Evolutionary conservation across 2,888 invertebrate genomes (phyloP), one percentile per base, ranked within the genome.

Genomic region (Tineola bisselliella): DNA sequence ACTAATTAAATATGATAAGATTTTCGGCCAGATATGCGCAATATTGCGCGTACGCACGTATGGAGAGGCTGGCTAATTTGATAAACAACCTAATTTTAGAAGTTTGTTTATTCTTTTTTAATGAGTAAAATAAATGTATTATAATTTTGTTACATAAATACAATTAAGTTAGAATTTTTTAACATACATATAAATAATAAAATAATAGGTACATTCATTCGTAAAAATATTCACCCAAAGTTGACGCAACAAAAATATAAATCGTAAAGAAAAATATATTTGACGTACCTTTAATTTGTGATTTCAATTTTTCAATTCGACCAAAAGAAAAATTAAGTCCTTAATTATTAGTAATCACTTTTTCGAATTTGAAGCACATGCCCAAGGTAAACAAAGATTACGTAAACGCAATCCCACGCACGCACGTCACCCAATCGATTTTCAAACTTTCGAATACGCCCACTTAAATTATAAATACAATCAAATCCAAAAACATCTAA

Each of bases 301-400:
- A 10, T 12, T 38, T n/a, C 11, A 38, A 3, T 38, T 38, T 38
- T 38, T 10, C 38, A 25, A 25, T 4, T 25, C 3, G 10, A 38
- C n/a, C 3, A 38, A 38, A 6, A 2, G 38, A 6, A 10, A 38
- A 38, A 38, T 6, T 15, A 15, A 48, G 48, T 48, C 48, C 15
- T 48, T 48, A 48, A 48, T 48, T 48, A 48, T 17, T n/a, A 48
- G 15, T 17, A 48, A 13, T 10, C 56, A 56, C 19, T 25, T 56
- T 30, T 25, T 56, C 72, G 15, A 72, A 73, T 76, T 75, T 76
- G 74, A 79, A 84, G 83, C 84, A 84, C 81, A 81, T 81, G 79
- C 75, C 82, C 81, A 86, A 86, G 80, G 84, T 86, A 87, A 87
- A 87, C 86, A 87, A 87, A 84, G 79, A 84, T 87, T 86, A 86